Conservation (phyloP, 2,888 invertebrate genomes). For the Sarcophaga subvicina region DNA sequence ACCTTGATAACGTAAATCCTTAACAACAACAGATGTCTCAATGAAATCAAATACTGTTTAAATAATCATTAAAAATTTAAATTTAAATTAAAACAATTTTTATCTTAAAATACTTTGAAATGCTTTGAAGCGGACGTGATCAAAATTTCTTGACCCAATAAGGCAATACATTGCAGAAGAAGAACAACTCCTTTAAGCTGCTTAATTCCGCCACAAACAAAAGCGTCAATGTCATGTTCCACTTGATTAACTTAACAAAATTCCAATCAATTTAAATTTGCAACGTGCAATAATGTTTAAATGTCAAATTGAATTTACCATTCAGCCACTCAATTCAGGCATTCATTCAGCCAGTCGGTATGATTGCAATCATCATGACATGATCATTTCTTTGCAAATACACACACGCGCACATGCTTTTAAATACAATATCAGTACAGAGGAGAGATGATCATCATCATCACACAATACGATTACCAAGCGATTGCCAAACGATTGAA, state of each 20-base stretch:
- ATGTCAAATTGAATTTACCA: conserved; percentile 70
- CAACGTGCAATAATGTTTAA: conserved; percentile 72
- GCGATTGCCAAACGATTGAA: conserved; percentile 67
- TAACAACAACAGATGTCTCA: conserved; percentile 40
- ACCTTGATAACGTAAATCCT: conserved; percentile 36
- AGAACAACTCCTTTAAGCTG: background rate
- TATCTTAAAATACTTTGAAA: background rate
- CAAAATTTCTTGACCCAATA: background rate
- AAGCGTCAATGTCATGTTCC: conserved; percentile 69
- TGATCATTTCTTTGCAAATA: conserved; percentile 45
- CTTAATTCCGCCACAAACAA: conserved; percentile 8
- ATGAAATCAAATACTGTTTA: conserved; percentile 53
- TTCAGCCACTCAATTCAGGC: conserved; percentile 24
- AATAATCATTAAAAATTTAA: conserved; percentile 44
- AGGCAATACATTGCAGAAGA: background rate
- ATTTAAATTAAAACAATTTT: conserved; percentile 4
- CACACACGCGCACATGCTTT: too few relatives aligned
- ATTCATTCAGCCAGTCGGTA: conserved; percentile 24
- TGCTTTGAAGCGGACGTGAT: background rate
- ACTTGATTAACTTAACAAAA: conserved; percentile 73
- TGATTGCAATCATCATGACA: conserved; percentile 58
- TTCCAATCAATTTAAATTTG: conserved; percentile 74
- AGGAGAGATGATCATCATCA: background rate
- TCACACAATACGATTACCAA: background rate
- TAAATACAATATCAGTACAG: too few relatives aligned